Percentiles rank a stretch among this genome's conserved stretches.
Conservation (phyloP, 2,888 invertebrate genomes). For the Siphlonurus alternatus region DNA sequence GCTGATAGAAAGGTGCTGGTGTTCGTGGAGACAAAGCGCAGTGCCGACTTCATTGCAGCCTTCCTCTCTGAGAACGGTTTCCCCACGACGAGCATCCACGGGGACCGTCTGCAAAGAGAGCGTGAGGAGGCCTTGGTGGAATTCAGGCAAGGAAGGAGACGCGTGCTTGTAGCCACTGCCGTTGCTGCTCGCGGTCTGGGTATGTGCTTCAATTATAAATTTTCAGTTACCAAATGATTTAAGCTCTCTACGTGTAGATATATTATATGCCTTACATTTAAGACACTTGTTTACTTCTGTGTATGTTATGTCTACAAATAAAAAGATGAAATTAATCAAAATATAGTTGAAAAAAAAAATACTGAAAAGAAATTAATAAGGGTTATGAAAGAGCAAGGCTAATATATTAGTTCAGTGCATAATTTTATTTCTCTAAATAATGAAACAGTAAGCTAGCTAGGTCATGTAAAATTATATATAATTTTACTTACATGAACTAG, state of each 20-base stretch:
- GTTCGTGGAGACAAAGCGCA: constrained; percentile 81
- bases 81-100: constrained; percentile 55
- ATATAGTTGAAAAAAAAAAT: no score
- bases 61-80: constrained; percentile 61
- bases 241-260: no score
- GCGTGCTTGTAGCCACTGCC: constrained; percentile 82
- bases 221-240: no score
- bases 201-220: constrained; percentile 20
- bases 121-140: constrained; percentile 57
- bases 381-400: no score
- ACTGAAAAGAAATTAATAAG: no score
- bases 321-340: no score
- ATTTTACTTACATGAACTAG: no score
- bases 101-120: constrained; percentile 51
- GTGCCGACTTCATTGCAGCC: constrained; percentile 78
- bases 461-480: no score
- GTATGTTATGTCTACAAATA: no score
- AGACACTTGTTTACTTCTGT: no score
- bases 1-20: constrained; percentile 45
- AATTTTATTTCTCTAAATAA: not conserved
- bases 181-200: constrained; percentile 86
- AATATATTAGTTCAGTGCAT: not conserved
- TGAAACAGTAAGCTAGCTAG: no score
- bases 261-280: no score
- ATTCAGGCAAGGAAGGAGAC: constrained; percentile 60